phyloP scores from a whole-genome alignment of 1,140 invertebrate genomes.

The Armadillidium nasatum region DNA sequence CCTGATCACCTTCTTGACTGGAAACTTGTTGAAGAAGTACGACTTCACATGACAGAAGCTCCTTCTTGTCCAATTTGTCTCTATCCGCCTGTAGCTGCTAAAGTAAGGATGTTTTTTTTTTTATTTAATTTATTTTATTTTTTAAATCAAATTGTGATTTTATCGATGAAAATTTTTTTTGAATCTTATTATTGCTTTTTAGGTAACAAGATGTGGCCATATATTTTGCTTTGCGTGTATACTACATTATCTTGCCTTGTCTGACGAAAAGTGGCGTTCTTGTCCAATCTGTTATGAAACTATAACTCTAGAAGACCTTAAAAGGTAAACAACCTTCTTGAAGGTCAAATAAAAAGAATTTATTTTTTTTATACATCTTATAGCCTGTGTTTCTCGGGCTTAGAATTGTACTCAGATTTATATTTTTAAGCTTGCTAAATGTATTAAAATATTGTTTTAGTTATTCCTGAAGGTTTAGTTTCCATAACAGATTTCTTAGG shows the following conservation, averaged over 20 bases:
- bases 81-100: constrained; percentile 36
- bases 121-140: constrained; percentile 7
- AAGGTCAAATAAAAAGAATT: not conserved
- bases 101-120: constrained; percentile 21
- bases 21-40: constrained; percentile 85
- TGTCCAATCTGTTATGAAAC: constrained; percentile 85
- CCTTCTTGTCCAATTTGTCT: constrained; percentile 41
- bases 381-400: too few species aligned
- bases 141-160: not conserved
- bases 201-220: constrained; percentile 91
- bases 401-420: not conserved
- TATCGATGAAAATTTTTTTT: not conserved
- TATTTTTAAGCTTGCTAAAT: not conserved
- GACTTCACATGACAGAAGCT: constrained; percentile 50
- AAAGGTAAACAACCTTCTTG: constrained; percentile 58
- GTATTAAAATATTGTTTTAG: constrained; percentile 11
- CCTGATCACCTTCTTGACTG: constrained; percentile 87
- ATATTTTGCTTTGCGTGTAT: constrained; percentile 94
- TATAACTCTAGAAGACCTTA: constrained; percentile 70
- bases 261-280: constrained; percentile 68
- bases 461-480: too few species aligned
- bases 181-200: constrained; percentile 47
- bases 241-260: constrained; percentile 81
- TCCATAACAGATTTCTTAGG: too few species aligned
- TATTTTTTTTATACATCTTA: too few species aligned